Evolutionary conservation across 2,888 invertebrate species (phyloP).

Genomic region (Aphidoletes aphidimyza): DNA sequence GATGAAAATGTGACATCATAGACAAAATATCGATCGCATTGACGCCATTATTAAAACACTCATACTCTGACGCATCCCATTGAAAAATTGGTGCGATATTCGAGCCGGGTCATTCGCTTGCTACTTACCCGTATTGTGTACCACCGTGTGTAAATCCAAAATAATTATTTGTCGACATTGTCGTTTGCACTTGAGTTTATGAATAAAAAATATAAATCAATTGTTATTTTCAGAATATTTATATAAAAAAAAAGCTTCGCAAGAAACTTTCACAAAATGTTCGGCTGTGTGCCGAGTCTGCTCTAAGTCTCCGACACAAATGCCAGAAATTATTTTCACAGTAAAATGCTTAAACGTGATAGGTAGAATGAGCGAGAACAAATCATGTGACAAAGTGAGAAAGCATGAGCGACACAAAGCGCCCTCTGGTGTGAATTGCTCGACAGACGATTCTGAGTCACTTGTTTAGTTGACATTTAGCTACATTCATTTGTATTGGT

Average conservation of each 20-base stretch:
- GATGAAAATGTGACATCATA: constrained; percentile 42
- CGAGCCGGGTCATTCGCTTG: constrained; percentile 60
- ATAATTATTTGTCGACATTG: constrained; percentile 92
- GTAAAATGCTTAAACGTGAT: constrained; percentile 22
- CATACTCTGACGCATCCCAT: constrained; percentile 58
- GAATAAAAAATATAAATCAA: neutral
- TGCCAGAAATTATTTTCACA: constrained; percentile 22
- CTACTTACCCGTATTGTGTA: constrained; percentile 87
- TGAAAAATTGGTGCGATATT: no score
- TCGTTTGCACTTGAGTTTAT: constrained; percentile 22
- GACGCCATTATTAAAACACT: constrained; percentile 53
- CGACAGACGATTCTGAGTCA: neutral
- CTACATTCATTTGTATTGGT: neutral
- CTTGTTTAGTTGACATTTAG: neutral
- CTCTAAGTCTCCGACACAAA: constrained; percentile 52
- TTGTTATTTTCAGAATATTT: no score
- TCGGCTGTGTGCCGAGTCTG: constrained; percentile 52
- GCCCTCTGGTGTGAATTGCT: neutral
- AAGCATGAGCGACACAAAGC: neutral
- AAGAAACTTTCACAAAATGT: constrained; percentile 16
- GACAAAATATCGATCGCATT: constrained; percentile 53
- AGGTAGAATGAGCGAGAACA: neutral
- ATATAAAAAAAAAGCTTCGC: neutral
- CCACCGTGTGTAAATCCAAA: constrained; percentile 94
- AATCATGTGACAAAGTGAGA: neutral